Evolutionary conservation across 1,140 invertebrate species (phyloP).

Genomic region (Anthonomus grandis): DNA sequence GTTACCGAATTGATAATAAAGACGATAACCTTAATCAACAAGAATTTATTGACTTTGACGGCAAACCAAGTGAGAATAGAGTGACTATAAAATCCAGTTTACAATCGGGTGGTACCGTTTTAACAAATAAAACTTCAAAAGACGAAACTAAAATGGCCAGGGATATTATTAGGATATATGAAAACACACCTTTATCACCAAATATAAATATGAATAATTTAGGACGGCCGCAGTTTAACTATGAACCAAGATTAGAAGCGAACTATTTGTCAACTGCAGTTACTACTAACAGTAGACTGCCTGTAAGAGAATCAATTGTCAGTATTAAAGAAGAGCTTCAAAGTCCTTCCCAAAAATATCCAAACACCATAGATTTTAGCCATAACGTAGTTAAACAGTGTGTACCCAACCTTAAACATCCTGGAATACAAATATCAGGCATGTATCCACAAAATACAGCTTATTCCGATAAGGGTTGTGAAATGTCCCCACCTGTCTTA

Average conservation of each 20-base stretch:
- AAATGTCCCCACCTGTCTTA: neutral
- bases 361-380: constrained; percentile 47
- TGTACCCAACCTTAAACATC: constrained; percentile 46
- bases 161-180: constrained; percentile 41
- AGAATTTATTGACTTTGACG: constrained; percentile 32
- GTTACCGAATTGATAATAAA: constrained; percentile 65
- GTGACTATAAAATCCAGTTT: constrained; percentile 70
- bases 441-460: constrained; percentile 5
- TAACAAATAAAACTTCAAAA: constrained; percentile 51
- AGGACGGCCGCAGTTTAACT: constrained; percentile 32
- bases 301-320: neutral
- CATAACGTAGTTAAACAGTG: constrained; percentile 45
- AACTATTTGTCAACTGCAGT: neutral
- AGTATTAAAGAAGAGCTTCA: neutral
- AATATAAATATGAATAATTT: constrained; percentile 34
- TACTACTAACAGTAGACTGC: neutral
- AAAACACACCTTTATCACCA: constrained; percentile 30
- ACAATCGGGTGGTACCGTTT: constrained; percentile 70
- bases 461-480: neutral
- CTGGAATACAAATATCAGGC: constrained; percentile 32
- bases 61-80: constrained; percentile 45
- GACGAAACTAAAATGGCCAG: constrained; percentile 18
- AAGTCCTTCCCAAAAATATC: constrained; percentile 34
- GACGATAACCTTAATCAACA: constrained; percentile 27
- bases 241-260: constrained; percentile 3